Percentiles rank a stretch among this genome's conserved stretches.
Evolutionary conservation across 1,140 invertebrate species (phyloP).

Genomic region (Grapholita molesta): DNA sequence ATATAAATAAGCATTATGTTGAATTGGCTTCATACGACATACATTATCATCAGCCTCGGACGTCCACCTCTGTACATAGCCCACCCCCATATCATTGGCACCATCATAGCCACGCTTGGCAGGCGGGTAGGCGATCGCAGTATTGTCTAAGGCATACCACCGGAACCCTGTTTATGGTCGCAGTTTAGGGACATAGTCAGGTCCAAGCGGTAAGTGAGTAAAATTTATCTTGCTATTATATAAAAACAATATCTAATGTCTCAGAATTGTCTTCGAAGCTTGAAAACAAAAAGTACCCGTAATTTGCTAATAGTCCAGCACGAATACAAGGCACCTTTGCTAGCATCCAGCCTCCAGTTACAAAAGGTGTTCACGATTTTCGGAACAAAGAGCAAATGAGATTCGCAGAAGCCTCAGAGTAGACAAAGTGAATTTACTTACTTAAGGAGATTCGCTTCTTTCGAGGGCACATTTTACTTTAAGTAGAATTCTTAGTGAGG

Average conservation of each 20-base stretch:
- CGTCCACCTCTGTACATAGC: too few relatives aligned
- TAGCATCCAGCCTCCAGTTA: neutral
- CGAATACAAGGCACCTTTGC: neutral
- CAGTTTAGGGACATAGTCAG: too few relatives aligned
- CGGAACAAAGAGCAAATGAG: constrained; percentile 15
- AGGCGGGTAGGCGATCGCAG: too few relatives aligned
- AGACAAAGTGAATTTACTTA: constrained; percentile 6
- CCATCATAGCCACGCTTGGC: too few relatives aligned
- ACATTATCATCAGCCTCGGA: too few relatives aligned
- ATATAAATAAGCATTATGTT: too few relatives aligned
- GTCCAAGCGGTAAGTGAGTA: too few relatives aligned
- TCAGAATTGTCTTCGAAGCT: neutral
- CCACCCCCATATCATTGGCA: too few relatives aligned
- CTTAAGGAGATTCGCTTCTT: neutral
- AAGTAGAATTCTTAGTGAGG: neutral
- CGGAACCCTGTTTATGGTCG: too few relatives aligned
- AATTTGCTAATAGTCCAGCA: constrained; percentile 3
- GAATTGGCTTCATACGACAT: too few relatives aligned
- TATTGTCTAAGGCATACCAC: too few relatives aligned
- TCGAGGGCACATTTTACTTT: neutral
- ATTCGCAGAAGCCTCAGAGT: neutral
- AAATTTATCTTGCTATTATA: too few relatives aligned
- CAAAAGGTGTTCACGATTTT: constrained; percentile 4
- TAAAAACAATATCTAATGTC: neutral
- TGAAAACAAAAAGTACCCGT: neutral